Evolutionary conservation across 2,888 invertebrate species (phyloP).

Genomic region (Cactoblastis cactorum): DNA sequence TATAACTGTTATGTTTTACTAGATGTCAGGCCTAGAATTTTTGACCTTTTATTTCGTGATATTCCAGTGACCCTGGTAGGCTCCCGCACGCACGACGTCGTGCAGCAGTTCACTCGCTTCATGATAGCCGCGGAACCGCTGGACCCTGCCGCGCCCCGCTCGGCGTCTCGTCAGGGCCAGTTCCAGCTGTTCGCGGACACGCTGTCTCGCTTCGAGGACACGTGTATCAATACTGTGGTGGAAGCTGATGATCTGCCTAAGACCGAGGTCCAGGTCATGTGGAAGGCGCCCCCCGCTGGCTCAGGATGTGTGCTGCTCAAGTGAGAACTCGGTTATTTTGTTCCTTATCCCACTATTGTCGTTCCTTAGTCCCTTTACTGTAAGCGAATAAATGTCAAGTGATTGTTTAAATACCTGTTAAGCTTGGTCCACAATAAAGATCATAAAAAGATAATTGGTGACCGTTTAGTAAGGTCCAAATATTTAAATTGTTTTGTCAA

Average conservation of each 20-base stretch:
- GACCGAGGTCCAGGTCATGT: slow-evolving; percentile 91
- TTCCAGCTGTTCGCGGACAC: slow-evolving; percentile 79
- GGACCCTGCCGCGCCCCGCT: slow-evolving; percentile 56
- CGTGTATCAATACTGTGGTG: slow-evolving; percentile 90
- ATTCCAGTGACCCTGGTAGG: slow-evolving; percentile 83
- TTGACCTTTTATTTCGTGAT: too few species aligned
- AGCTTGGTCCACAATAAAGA: too few species aligned
- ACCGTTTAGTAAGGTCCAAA: too few species aligned
- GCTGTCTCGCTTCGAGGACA: slow-evolving; percentile 85
- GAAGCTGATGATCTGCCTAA: slow-evolving; percentile 90
- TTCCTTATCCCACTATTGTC: too few species aligned
- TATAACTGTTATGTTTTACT: too few species aligned
- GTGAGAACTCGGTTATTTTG: slow-evolving; percentile 56
- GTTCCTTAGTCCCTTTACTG: too few species aligned
- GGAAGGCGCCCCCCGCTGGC: slow-evolving; percentile 92
- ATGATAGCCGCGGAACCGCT: slow-evolving; percentile 86
- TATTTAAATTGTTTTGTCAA: too few species aligned
- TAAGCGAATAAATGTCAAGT: too few species aligned
- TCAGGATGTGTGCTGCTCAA: slow-evolving; percentile 93
- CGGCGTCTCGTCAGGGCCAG: slow-evolving; percentile 58
- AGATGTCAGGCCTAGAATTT: too few species aligned
- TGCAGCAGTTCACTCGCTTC: slow-evolving; percentile 89
- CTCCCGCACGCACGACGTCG: slow-evolving; percentile 81
- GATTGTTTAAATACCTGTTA: too few species aligned
- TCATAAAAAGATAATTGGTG: too few species aligned